A percentile compares a stretch with the other conserved stretches of the same genome.
Evolutionary conservation across 2,888 invertebrate genomes (phyloP).

Genomic region (Cephus rjabovi): DNA sequence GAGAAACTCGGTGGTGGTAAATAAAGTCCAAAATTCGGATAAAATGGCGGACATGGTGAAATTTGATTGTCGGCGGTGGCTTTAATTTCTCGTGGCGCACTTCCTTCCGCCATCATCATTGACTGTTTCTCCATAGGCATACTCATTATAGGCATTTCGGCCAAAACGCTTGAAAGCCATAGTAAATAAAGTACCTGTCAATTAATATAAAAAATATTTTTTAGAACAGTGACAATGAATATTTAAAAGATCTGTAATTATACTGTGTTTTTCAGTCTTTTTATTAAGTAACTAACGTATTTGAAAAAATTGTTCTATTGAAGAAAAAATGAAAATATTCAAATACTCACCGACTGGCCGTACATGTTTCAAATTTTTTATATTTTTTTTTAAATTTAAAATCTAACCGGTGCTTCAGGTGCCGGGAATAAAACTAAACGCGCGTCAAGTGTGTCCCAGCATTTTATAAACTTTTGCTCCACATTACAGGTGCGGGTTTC

Average conservation of each 20-base stretch:
- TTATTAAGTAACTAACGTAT: too few relatives aligned
- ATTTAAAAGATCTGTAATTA: not conserved
- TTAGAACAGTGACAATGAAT: not conserved
- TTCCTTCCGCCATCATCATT: conserved; percentile 21
- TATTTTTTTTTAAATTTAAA: not conserved
- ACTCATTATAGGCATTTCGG: conserved; percentile 34
- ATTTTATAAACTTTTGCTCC: conserved; percentile 64
- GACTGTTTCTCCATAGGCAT: conserved; percentile 35
- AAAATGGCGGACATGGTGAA: conserved; percentile 53
- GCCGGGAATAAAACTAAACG: conserved; percentile 51
- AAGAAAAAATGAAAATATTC: not conserved
- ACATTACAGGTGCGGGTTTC: conserved; percentile 40
- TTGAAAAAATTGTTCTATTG: not conserved
- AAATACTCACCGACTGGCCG: conserved; percentile 43
- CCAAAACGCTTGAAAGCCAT: conserved; percentile 50
- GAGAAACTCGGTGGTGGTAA: conserved; percentile 33
- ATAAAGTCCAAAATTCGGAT: conserved; percentile 38
- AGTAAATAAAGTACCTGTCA: conserved; percentile 50
- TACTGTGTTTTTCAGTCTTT: too few relatives aligned
- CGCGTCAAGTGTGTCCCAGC: conserved; percentile 36
- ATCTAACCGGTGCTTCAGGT: conserved; percentile 23
- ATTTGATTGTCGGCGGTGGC: conserved; percentile 29
- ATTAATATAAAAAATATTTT: conserved; percentile 7
- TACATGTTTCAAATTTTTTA: conserved; percentile 35
- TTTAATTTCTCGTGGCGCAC: conserved; percentile 47